Conservation (phyloP, 2,113 vertebrate species). For the Lophius piscatorius region DNA sequence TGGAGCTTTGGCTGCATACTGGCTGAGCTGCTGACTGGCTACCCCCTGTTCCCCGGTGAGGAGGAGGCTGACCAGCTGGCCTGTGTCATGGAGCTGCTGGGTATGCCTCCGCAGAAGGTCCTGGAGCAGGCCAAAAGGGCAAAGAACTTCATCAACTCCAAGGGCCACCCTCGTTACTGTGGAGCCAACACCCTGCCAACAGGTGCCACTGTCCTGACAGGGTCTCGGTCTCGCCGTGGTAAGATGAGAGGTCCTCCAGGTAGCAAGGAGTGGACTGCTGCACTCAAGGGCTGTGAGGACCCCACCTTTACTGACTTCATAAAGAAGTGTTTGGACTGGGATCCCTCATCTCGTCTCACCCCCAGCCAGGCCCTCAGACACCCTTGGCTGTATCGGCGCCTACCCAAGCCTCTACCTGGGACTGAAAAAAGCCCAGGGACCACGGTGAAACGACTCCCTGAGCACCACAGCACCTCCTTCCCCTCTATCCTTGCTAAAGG, state of each 20-base stretch:
- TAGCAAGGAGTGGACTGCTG: slow-evolving; percentile 91
- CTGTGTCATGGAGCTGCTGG: slow-evolving; percentile 96
- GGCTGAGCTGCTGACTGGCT: slow-evolving; percentile 93
- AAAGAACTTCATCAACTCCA: slow-evolving; percentile 98
- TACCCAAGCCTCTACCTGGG: slow-evolving; percentile 80
- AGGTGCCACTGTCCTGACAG: slow-evolving; percentile 86
- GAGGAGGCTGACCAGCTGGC: slow-evolving; percentile 98
- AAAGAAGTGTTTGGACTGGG: slow-evolving; percentile 97
- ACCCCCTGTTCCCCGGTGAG: slow-evolving; percentile 95
- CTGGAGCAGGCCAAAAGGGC: slow-evolving; percentile 93
- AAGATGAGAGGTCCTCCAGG: slow-evolving; percentile 92
- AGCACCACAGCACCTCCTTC: slow-evolving; percentile 87
- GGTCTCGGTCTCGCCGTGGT: slow-evolving; percentile 89
- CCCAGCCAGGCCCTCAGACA: slow-evolving; percentile 92
- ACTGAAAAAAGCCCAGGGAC: slow-evolving; percentile 81
- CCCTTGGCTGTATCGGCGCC: slow-evolving; percentile 91
- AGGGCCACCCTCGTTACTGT: slow-evolving; percentile 97
- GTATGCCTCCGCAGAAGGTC: slow-evolving; percentile 92
- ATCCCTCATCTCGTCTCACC: slow-evolving; percentile 89
- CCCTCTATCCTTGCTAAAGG: slow-evolving; percentile 87
- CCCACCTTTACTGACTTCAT: slow-evolving; percentile 93
- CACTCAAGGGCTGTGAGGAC: slow-evolving; percentile 94
- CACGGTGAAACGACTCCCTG: slow-evolving; percentile 80
- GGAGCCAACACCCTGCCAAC: slow-evolving; percentile 86
- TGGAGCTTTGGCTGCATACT: slow-evolving; percentile 99